A percentile compares a stretch with the other conserved stretches of the same genome.
These are phyloP conservation scores for Poecilia gillii DNA, from an alignment of 2,797 vertebrate genomes.

Conservation along the genomic window DNA sequence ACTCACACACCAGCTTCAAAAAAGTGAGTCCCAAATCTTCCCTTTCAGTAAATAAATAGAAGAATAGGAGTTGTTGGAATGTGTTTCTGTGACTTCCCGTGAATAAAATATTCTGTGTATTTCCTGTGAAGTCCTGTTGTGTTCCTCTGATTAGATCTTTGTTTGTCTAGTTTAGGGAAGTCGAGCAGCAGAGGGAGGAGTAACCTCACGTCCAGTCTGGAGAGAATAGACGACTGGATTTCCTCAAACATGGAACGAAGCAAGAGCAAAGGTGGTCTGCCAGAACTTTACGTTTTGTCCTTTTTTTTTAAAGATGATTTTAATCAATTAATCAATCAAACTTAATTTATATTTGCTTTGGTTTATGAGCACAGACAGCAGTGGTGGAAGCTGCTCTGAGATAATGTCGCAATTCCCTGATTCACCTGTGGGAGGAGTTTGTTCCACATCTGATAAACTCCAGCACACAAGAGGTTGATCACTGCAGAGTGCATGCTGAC, in stretches of 20 bases:
- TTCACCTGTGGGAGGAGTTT: constrained; percentile 25
- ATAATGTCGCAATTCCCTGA: constrained; percentile 37
- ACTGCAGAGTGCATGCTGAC: background rate
- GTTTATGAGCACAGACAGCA: constrained; percentile 53
- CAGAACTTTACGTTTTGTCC: background rate
- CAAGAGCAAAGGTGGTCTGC: constrained; percentile 67
- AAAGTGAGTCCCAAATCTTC: constrained; percentile 57
- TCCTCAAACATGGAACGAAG: constrained; percentile 75
- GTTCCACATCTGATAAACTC: constrained; percentile 8
- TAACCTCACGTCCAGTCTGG: constrained; percentile 36
- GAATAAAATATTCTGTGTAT: background rate
- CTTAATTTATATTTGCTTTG: constrained; percentile 6
- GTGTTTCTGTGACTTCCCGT: background rate
- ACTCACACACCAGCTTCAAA: constrained; percentile 36
- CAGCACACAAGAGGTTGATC: constrained; percentile 45
- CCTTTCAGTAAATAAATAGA: background rate
- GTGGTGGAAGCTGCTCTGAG: constrained; percentile 52
- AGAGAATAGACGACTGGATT: constrained; percentile 76
- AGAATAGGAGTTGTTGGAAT: background rate
- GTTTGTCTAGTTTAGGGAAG: constrained; percentile 41
- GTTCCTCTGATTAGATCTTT: constrained; percentile 1
- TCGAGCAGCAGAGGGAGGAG: constrained; percentile 36
- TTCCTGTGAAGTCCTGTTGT: background rate
- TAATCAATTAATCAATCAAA: background rate
- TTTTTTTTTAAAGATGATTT: background rate